Conservation (phyloP, 2,113 vertebrate genomes). For the Neodontobutis hainanensis region DNA sequence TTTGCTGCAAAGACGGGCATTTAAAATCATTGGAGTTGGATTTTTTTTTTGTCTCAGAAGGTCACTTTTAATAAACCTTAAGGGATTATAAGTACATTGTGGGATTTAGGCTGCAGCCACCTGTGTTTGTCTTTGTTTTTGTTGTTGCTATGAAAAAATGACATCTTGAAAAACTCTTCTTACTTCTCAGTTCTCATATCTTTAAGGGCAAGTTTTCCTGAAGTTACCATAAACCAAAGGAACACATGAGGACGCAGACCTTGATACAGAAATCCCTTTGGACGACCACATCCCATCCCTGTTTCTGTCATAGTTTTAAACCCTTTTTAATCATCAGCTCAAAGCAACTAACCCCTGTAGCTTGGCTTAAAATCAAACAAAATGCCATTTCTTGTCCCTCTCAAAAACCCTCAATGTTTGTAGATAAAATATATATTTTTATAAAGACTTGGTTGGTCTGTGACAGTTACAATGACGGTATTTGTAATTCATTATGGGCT, state of each 20-base stretch:
- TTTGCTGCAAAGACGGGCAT: constrained; percentile 30
- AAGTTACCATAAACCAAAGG: constrained; percentile 37
- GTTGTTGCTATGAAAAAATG: constrained; percentile 20
- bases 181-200: constrained; percentile 22
- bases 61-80: constrained; percentile 57
- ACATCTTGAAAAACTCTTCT: constrained; percentile 23
- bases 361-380: constrained; percentile 50
- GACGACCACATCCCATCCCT: constrained; percentile 19
- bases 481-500: too few species aligned
- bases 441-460: not conserved
- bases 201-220: constrained; percentile 32
- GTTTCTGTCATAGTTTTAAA: constrained; percentile 50
- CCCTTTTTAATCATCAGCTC: constrained; percentile 57
- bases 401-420: constrained; percentile 27
- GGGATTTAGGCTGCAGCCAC: constrained; percentile 28
- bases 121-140: constrained; percentile 60
- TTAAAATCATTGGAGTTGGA: constrained; percentile 51
- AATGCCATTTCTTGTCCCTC: constrained; percentile 34
- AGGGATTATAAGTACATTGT: constrained; percentile 46
- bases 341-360: constrained; percentile 54
- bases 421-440: not conserved
- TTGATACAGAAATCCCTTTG: constrained; percentile 44
- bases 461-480: too few species aligned
- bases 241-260: constrained; percentile 15
- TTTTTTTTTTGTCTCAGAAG: constrained; percentile 42